These are phyloP conservation scores for Pseudorasbora parva DNA, from an alignment of 2,113 vertebrate species.

Conservation along the genomic window DNA sequence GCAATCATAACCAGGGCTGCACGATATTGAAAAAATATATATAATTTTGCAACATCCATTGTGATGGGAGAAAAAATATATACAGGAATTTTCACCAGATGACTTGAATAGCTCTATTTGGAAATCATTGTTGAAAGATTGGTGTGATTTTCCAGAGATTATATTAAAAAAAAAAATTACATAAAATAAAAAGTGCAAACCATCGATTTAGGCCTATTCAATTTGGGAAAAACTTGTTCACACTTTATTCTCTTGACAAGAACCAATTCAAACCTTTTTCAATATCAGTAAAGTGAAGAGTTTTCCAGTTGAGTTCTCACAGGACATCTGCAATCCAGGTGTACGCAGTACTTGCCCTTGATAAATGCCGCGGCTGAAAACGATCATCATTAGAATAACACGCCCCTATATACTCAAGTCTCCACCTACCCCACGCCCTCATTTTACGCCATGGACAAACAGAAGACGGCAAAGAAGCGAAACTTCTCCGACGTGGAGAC, in stretches of 20 bases:
- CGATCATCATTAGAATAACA: too few species aligned
- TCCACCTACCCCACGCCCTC: too few species aligned
- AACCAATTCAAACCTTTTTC: background rate
- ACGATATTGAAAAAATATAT: background rate
- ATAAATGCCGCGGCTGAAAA: too few species aligned
- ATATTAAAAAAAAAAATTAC: background rate
- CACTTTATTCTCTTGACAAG: background rate
- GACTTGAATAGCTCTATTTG: background rate
- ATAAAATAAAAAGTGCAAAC: background rate
- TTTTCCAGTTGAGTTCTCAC: too few species aligned
- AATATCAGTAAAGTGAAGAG: background rate
- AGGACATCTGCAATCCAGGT: too few species aligned
- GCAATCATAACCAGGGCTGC: background rate
- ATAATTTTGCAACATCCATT: background rate
- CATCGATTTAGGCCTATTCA: background rate
- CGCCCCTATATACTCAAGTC: too few species aligned
- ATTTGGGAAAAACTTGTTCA: background rate
- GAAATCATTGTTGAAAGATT: background rate
- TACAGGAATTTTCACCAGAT: background rate
- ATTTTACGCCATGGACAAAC: too few species aligned
- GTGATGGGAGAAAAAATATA: background rate
- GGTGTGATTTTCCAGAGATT: background rate
- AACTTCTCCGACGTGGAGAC: too few species aligned
- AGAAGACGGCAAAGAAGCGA: too few species aligned
- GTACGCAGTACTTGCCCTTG: too few species aligned